These are phyloP conservation scores for Heliconius charithonia DNA, from an alignment of 2,888 invertebrate genomes.

Conservation along the genomic window DNA sequence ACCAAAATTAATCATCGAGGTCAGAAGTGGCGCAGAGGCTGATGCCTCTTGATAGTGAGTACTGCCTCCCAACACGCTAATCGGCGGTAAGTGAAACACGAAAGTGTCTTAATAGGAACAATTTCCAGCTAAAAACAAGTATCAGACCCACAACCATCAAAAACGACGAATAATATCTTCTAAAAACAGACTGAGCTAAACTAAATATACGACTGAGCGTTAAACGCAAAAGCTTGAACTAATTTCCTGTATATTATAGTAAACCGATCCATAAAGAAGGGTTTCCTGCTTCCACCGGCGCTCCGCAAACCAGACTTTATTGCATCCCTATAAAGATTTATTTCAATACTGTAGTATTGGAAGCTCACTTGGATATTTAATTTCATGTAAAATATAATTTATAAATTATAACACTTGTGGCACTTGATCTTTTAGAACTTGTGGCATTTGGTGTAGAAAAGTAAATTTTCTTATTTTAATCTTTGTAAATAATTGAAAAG, in stretches of 20 bases:
- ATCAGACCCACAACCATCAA: not conserved
- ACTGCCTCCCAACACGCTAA: too few relatives aligned
- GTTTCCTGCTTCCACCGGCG: constrained; percentile 14
- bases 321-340: constrained; percentile 16
- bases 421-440: too few relatives aligned
- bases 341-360: not conserved
- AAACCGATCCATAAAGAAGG: constrained; percentile 25
- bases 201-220: constrained; percentile 1
- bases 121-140: too few relatives aligned
- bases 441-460: too few relatives aligned
- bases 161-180: not conserved
- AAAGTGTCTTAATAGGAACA: too few relatives aligned
- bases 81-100: too few relatives aligned
- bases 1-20: too few relatives aligned
- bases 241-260: constrained; percentile 23
- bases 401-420: too few relatives aligned
- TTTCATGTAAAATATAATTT: not conserved
- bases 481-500: too few relatives aligned
- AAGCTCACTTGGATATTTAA: not conserved
- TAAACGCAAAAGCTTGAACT: constrained; percentile 16
- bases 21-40: too few relatives aligned
- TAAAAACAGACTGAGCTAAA: not conserved
- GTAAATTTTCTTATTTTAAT: too few relatives aligned
- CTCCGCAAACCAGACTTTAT: constrained; percentile 5
- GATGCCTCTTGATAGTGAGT: too few relatives aligned